A percentile compares a stretch with the other conserved stretches of the same genome.
These are phyloP conservation scores for Cosmopolites sordidus DNA, from an alignment of 2,888 invertebrate species.

Conservation along the genomic window DNA sequence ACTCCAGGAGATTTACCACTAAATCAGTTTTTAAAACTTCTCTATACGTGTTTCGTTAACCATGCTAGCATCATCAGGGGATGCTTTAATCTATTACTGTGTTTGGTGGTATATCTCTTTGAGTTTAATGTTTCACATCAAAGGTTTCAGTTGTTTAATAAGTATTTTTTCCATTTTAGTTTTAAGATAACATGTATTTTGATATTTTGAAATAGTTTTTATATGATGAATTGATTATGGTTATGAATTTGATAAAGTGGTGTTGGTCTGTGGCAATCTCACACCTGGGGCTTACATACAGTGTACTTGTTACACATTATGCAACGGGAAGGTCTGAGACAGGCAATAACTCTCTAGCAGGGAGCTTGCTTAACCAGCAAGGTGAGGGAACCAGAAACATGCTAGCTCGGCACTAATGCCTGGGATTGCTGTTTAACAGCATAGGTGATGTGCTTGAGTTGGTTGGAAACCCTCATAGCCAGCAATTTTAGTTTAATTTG, in stretches of 20 bases:
- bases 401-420: slow-evolving; percentile 49
- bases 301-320: slow-evolving; percentile 58
- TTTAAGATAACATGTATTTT: slow-evolving; percentile 2
- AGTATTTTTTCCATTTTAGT: background rate
- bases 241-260: background rate
- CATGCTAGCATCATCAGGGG: too few species aligned
- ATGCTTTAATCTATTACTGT: too few species aligned
- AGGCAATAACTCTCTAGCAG: slow-evolving; percentile 68
- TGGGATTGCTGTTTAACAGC: slow-evolving; percentile 50
- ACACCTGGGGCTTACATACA: slow-evolving; percentile 66
- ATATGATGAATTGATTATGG: slow-evolving; percentile 10
- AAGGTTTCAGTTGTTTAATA: too few species aligned
- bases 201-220: too few species aligned
- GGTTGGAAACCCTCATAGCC: slow-evolving; percentile 70
- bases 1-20: too few species aligned
- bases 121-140: too few species aligned
- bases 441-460: slow-evolving; percentile 47
- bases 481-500: slow-evolving; percentile 74
- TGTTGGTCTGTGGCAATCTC: slow-evolving; percentile 66
- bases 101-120: too few species aligned
- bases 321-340: slow-evolving; percentile 82
- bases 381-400: slow-evolving; percentile 73
- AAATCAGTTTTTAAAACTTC: too few species aligned
- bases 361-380: slow-evolving; percentile 60
- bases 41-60: too few species aligned